Evolutionary conservation across 1,140 invertebrate genomes (phyloP), one percentile per base, ranked within the genome.

Genomic region (Pachyrhynchus sulphureomaculatus): DNA sequence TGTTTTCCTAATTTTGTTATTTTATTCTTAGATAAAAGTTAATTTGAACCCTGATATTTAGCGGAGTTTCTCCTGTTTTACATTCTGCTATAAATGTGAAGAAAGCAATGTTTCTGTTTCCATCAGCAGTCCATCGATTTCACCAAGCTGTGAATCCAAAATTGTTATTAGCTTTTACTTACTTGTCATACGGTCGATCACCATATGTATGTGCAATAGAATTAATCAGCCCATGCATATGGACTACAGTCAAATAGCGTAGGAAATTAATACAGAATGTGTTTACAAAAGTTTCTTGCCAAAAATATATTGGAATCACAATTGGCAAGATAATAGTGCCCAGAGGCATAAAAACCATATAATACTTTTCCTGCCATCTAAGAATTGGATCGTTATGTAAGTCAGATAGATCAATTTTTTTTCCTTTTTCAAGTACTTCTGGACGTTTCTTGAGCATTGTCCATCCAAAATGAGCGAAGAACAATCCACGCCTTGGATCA

Each of bases 151-250:
- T n/a, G n/a, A n/a, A n/a, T n/a, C n/a, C n/a, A n/a, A n/a, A n/a
- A n/a, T n/a, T n/a, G n/a, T n/a, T n/a, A n/a, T n/a, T n/a, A n/a
- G n/a, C n/a, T 29, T 29, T 29, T 15, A 45, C 52, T 84, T 77
- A 86, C 88, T 85, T 85, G 76, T 98, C 95, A 74, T 97, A 99
- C 0, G 95, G 95, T 71, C 87, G 88, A 60, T 85, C 83, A 41
- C 96, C 96, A 79, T 89, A 95, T 68, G 93, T 83, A 78, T 98
- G 95, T 1, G 95, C 95, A 15, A 91, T 91, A 58, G 91, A 95
- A 76, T 98, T 98, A 0, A 98, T 95, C 32, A 95, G 79, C 95
- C 95, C 98, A 4, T 96, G 98, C 63, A 88, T 86, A 73, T 99
- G 93, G 15, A 98, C 80, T 10, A 88, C 90, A 67, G 91, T 85